Percentiles rank a stretch among this genome's conserved stretches.
These are phyloP conservation scores for Tolmerus cingulatus DNA, from an alignment of 2,888 invertebrate genomes.

Conservation along the genomic window DNA sequence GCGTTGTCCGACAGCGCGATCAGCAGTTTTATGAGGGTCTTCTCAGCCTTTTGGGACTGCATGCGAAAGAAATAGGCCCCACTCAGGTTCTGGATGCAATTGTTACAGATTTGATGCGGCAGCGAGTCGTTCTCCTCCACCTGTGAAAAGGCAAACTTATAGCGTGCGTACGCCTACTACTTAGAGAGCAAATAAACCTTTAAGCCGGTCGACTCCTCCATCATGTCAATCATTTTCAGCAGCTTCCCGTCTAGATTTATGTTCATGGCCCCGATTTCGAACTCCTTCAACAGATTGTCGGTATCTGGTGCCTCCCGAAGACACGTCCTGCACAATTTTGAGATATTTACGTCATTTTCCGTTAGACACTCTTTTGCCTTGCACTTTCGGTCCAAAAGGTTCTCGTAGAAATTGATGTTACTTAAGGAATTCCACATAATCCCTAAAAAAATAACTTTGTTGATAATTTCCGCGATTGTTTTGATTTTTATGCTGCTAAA, in stretches of 20 bases:
- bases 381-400: background rate
- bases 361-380: background rate
- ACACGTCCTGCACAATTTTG: conserved; percentile 43
- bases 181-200: background rate
- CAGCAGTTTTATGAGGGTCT: conserved; percentile 24
- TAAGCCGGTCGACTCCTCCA: conserved; percentile 29
- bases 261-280: conserved; percentile 46
- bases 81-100: conserved; percentile 44
- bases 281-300: conserved; percentile 39
- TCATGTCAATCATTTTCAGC: conserved; percentile 43
- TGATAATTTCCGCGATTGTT: background rate
- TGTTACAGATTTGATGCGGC: conserved; percentile 45
- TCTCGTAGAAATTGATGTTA: conserved; percentile 43
- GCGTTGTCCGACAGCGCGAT: background rate
- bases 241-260: conserved; percentile 39
- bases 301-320: conserved; percentile 40
- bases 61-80: conserved; percentile 45
- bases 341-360: conserved; percentile 28
- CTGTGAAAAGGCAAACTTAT: conserved; percentile 15
- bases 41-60: conserved; percentile 44
- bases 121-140: conserved; percentile 24
- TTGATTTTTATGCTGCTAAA: background rate
- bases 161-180: background rate
- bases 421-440: conserved; percentile 38
- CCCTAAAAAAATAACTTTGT: background rate